Base-by-base conservation (phyloP, 2,797 vertebrate species). In the Rhinatrema bivittatum region DNA sequence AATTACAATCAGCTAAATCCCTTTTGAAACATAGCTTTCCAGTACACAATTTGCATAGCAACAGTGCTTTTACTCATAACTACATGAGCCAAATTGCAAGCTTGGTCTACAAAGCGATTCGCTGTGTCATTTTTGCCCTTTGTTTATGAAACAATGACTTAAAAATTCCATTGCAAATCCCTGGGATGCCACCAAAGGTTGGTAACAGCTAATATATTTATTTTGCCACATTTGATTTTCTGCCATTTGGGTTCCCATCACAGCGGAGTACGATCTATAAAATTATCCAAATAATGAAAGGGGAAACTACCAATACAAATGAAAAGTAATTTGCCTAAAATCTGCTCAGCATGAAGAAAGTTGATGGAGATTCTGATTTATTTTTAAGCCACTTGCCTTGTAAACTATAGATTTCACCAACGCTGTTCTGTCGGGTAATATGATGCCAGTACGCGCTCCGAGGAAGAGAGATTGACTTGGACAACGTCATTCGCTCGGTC, bases 381-480 rank as follows among this genome's bases (percentile, higher is more conserved):
- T 15, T 21, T 34, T 9, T 29, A 39, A 37, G 19, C 7, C 27
- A 72, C 77, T 86, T 89, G 87, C 94, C 93, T 93, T 95, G 93
- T 86, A 94, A 93, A 78, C 86, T 89, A 90, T 90, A 97, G 81
- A 99, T 90, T 70, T 99, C 93, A 60, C 93, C 93, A 57, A 94
- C 82, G 36, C 95, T 99, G 85, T 86, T 94, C 78, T 98, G 95
- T 50, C 91, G 89, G 7, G 90, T 97, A 76, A 99, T 99, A 62
- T 99, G 94, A 67, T 97, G 95, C 94, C 95, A 99, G 71, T 99
- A 98, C 0, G 91, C 94, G 11, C 95, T 98, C 15, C 95, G 91
- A 40, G 95, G 95, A 56, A 99, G 89, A 21, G 95, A 97, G 70
- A 97, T 90, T 20, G 95, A 96, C 79, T 96, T 97, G 59, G 88